Evolutionary conservation across 2,113 vertebrate genomes (phyloP).

Genomic region (Saimiri boliviensis): DNA sequence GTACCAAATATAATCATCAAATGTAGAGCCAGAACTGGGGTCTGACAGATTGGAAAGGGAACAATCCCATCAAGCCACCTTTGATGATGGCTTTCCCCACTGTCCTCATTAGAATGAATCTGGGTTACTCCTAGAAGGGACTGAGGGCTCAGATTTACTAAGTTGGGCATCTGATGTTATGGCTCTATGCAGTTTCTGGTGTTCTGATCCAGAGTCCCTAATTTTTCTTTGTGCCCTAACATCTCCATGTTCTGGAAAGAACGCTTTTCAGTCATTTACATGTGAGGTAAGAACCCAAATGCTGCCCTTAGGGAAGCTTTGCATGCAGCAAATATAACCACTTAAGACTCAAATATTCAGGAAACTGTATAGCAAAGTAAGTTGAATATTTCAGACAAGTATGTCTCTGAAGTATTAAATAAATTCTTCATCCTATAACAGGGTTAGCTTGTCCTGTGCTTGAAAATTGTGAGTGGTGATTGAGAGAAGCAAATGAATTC

Average conservation of each 20-base stretch:
- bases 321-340: not conserved
- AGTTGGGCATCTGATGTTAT: not conserved
- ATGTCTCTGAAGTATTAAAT: not conserved
- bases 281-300: not conserved
- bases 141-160: not conserved
- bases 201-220: not conserved
- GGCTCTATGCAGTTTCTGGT: not conserved
- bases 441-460: not conserved
- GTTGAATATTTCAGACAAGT: not conserved
- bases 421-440: not conserved
- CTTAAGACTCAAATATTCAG: not conserved
- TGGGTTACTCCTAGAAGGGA: not conserved
- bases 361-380: not conserved
- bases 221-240: not conserved
- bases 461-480: not conserved
- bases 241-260: not conserved
- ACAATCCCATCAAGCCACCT: not conserved
- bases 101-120: not conserved
- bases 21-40: not conserved
- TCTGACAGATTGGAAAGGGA: not conserved
- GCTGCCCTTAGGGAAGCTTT: not conserved
- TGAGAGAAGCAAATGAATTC: not conserved
- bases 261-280: not conserved
- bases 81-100: not conserved
- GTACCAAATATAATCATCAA: not conserved